phyloP scores from a whole-genome alignment of 2,113 vertebrate genomes.

The Ursus arctos region DNA sequence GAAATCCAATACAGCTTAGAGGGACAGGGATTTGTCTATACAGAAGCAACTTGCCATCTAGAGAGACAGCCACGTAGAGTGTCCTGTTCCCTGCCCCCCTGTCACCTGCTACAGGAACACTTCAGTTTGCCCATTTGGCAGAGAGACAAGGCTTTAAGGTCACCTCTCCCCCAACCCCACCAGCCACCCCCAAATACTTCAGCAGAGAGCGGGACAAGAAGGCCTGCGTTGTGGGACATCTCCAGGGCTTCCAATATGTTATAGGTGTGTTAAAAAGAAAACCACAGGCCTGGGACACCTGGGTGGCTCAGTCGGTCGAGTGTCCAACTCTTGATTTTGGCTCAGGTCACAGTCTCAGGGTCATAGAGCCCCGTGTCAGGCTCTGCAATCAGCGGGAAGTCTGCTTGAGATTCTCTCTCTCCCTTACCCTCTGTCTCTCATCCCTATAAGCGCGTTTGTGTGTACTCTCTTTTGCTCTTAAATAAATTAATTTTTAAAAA shows the following conservation, averaged over 20 bases:
- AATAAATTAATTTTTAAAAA: not conserved
- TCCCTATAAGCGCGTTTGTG: no score
- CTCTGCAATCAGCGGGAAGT: no score
- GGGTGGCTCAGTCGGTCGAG: not conserved
- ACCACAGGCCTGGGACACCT: not conserved
- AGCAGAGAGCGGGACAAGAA: not conserved
- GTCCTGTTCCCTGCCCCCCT: not conserved
- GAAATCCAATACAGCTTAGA: no score
- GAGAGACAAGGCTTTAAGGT: not conserved
- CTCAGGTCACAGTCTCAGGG: not conserved
- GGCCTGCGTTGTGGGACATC: fast-evolving
- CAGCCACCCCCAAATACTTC: not conserved
- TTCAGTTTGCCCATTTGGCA: not conserved
- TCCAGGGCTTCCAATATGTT: not conserved
- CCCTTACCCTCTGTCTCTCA: no score
- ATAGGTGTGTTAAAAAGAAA: not conserved
- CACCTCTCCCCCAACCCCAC: not conserved
- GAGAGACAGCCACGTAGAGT: not conserved
- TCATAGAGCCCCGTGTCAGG: no score
- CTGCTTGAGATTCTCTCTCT: no score
- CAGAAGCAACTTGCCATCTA: not conserved
- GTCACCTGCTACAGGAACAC: not conserved
- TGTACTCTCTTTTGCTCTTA: no score
- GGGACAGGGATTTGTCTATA: not conserved
- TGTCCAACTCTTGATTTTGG: not conserved